Base-by-base conservation (phyloP, 2,888 invertebrate genomes). In the Axea sp. region DNA sequence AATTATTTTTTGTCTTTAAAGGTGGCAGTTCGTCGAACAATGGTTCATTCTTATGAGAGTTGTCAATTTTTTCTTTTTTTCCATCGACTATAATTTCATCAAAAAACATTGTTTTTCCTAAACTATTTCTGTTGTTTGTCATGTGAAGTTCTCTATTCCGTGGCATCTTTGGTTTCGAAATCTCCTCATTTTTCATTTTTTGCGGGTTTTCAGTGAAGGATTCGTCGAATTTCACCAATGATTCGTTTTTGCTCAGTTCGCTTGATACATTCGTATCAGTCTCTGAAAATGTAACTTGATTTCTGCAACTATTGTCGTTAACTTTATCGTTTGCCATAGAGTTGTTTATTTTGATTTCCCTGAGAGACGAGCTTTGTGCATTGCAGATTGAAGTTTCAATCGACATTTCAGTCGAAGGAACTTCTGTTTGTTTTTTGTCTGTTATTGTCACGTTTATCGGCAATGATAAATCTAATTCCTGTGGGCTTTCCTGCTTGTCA, bases 361-460 rank as follows among this genome's bases (percentile, higher is more conserved):
- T 81, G 77, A 80, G 80, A 69, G 75, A 74, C 59, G 76, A 76
- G 33, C 67, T 75, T 39, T 75, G 76, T 15, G 9, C 26, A 7
- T 65, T 47, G 49, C 41, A 39, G 7, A 33, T 2, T 15, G 43
- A 65, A 12, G 12, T 65, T 2, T 69, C 74, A 33, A 59, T 67
- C 1, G 62, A 62, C 19, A 17, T 9, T 3, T 65, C 64, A 6
- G 9, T 12, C 0, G 41, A 45, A 3, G 77, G 30, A n/a, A n/a
- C n/a, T 3, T 76, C 62, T 17, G 53, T 9, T 24, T 76, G 81
- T 68, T 84, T 86, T 31, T 85, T 84, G 60, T 84, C 84, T 5
- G 81, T 83, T 85, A 87, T 85, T 78, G 86, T 86, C 78, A 83
- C 83, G 62, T 86, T 86, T 76, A 86, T 83, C 57, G 86, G 85